Conservation (phyloP, 1,140 invertebrate genomes). For the Phenacoccus solenopsis region DNA sequence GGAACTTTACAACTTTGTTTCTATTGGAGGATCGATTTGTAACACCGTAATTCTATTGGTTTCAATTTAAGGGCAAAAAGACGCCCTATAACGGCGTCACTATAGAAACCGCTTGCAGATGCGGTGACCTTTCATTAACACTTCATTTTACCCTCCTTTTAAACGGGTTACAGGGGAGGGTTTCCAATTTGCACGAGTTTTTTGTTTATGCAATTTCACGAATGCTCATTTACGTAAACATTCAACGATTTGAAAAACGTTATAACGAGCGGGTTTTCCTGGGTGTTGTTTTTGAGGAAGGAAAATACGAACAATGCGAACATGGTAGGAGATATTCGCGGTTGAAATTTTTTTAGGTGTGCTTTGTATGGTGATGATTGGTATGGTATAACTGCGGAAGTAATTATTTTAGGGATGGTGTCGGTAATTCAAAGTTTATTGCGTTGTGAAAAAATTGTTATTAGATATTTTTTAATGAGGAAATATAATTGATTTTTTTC, state of each 20-base stretch:
- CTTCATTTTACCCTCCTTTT: background rate
- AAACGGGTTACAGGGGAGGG: background rate
- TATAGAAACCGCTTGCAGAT: background rate
- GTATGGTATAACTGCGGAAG: no score
- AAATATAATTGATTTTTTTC: no score
- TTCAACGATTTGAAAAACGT: background rate
- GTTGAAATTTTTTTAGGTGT: no score
- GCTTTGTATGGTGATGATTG: no score
- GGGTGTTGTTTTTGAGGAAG: no score
- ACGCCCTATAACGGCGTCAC: constrained; percentile 6
- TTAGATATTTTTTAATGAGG: no score
- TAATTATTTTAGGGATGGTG: no score
- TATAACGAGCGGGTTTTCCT: background rate
- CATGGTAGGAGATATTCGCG: no score
- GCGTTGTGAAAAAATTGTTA: no score
- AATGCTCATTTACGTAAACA: constrained; percentile 9
- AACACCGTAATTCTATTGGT: constrained; percentile 15
- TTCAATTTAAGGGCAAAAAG: constrained; percentile 11
- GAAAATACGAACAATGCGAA: no score
- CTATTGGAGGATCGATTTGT: constrained; percentile 12
- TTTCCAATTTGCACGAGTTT: background rate
- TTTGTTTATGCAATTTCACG: background rate
- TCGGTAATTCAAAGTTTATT: no score
- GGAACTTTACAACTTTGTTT: background rate
- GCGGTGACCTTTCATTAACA: constrained; percentile 15